A percentile compares a stretch with the other conserved stretches of the same genome.
These are phyloP conservation scores for Ceratina calcarata DNA, from an alignment of 1,140 invertebrate genomes.

Conservation along the genomic window DNA sequence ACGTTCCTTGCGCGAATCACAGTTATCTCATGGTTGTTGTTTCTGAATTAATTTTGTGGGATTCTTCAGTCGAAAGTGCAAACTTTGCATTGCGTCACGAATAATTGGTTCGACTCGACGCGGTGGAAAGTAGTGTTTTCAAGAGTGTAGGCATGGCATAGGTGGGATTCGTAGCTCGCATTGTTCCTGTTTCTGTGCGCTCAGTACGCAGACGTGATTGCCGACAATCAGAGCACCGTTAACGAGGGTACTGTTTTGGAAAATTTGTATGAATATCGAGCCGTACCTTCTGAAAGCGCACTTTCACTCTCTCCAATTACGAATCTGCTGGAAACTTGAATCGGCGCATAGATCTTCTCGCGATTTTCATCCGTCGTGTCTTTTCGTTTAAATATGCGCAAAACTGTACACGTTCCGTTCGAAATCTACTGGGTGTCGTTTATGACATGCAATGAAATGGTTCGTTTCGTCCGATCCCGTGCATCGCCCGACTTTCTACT, in stretches of 20 bases:
- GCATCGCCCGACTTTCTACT: background rate
- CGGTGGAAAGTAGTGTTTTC: slow-evolving; percentile 32
- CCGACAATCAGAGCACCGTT: slow-evolving; percentile 41
- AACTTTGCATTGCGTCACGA: slow-evolving; percentile 1
- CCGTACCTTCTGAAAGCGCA: slow-evolving; percentile 53
- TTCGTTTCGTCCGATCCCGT: background rate
- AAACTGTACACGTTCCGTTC: slow-evolving; percentile 33
- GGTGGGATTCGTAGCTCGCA: slow-evolving; percentile 1
- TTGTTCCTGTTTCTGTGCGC: slow-evolving; percentile 25
- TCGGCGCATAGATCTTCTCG: slow-evolving; percentile 57
- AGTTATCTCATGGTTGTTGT: background rate
- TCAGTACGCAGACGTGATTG: slow-evolving; percentile 37
- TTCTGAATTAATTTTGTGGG: background rate
- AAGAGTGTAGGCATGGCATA: slow-evolving; percentile 1
- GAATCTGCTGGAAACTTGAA: slow-evolving; percentile 49
- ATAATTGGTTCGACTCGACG: slow-evolving; percentile 27
- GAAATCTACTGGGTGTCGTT: slow-evolving; percentile 32
- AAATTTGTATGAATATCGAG: slow-evolving; percentile 56
- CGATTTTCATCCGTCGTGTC: slow-evolving; percentile 36
- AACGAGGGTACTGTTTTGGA: slow-evolving; percentile 58
- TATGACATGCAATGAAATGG: background rate
- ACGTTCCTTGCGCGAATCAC: background rate
- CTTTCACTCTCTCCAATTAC: slow-evolving; percentile 68
- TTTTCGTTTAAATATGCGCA: slow-evolving; percentile 49
- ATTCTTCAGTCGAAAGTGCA: background rate